Evolutionary conservation across 1,140 invertebrate species (phyloP).

Genomic region (Mylabris phalerata): DNA sequence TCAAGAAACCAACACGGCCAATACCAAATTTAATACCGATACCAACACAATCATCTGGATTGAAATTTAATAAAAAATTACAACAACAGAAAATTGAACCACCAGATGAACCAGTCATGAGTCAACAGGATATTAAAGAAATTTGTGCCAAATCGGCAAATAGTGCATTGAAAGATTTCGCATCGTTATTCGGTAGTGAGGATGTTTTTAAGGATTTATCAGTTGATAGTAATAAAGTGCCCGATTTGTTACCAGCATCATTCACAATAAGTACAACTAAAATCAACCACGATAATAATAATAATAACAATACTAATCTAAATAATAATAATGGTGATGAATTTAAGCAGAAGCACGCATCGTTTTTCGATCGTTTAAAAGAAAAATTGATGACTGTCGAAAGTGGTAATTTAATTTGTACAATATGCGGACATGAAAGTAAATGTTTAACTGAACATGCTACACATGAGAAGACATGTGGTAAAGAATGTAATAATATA

Average conservation of each 20-base stretch:
- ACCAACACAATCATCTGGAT: conserved; percentile 32
- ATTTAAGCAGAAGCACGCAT: conserved; percentile 63
- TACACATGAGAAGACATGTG: conserved; percentile 64
- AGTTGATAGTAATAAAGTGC: conserved; percentile 16
- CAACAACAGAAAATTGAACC: neutral
- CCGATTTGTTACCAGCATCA: conserved; percentile 26
- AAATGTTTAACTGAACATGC: conserved; percentile 78
- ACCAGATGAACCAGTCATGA: conserved; percentile 32
- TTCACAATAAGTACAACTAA: conserved; percentile 40
- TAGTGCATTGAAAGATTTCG: conserved; percentile 46
- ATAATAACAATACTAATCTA: no score
- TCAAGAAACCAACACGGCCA: conserved; percentile 52
- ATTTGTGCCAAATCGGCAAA: conserved; percentile 43
- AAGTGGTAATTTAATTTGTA: conserved; percentile 55
- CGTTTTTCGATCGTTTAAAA: conserved; percentile 76
- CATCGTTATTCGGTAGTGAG: conserved; percentile 44
- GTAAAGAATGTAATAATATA: conserved; percentile 44
- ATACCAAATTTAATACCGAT: conserved; percentile 67
- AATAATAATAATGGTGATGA: conserved; percentile 17
- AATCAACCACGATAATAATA: conserved; percentile 15
- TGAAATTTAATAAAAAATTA: neutral
- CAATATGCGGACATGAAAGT: conserved; percentile 68
- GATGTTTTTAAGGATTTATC: conserved; percentile 36
- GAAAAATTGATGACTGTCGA: conserved; percentile 55
- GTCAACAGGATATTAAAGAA: conserved; percentile 43